Conservation (phyloP, 2,113 vertebrate genomes). For the Murina feae region DNA sequence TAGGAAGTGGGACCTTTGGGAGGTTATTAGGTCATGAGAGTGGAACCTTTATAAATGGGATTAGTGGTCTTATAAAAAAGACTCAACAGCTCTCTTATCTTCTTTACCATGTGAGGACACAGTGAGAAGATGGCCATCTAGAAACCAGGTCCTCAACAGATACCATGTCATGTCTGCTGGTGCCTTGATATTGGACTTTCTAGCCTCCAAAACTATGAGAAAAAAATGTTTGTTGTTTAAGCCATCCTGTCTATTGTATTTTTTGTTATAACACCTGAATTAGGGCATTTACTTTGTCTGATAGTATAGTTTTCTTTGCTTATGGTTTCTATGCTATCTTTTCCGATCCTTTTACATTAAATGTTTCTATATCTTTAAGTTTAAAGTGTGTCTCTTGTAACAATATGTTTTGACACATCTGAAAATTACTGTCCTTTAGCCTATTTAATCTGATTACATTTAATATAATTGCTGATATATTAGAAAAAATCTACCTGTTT, state of each 20-base stretch:
- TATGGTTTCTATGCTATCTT: neutral
- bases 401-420: neutral
- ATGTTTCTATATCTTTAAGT: neutral
- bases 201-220: neutral
- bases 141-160: neutral
- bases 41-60: neutral
- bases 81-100: neutral
- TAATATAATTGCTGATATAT: neutral
- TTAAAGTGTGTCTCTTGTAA: neutral
- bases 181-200: neutral
- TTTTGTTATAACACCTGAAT: neutral
- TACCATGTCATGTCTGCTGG: neutral
- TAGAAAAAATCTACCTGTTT: neutral
- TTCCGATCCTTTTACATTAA: neutral
- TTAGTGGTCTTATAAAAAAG: neutral
- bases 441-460: neutral
- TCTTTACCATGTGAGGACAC: neutral
- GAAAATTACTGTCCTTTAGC: neutral
- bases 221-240: neutral
- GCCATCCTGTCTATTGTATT: neutral
- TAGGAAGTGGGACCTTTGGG: neutral
- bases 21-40: neutral
- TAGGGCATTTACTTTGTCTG: neutral
- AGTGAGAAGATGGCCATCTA: neutral
- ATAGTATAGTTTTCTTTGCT: neutral